phyloP scores from a whole-genome alignment of 2,113 vertebrate species.

The Marcusenius ussheri region DNA sequence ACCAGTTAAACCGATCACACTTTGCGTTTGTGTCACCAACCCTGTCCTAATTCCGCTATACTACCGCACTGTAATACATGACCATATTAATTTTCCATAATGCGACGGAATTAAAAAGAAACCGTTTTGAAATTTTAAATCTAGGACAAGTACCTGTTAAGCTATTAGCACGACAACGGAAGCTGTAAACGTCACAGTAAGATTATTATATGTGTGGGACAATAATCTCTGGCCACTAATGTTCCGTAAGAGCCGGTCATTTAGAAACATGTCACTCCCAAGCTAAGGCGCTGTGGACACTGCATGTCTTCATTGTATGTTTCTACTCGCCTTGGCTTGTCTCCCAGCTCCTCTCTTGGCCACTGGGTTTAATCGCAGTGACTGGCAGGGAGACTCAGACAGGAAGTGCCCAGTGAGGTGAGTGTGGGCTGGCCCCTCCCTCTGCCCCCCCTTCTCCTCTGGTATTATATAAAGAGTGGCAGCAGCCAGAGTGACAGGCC shows the following conservation, averaged over 20 bases:
- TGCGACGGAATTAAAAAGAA: neutral
- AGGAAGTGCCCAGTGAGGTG: slow-evolving; percentile 52
- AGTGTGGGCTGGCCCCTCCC: slow-evolving; percentile 8
- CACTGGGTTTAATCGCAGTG: slow-evolving; percentile 55
- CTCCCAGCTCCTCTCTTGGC: slow-evolving; percentile 34
- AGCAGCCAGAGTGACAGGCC: slow-evolving; percentile 76
- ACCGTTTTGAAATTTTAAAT: neutral
- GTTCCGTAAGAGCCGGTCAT: neutral
- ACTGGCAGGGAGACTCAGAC: slow-evolving; percentile 51
- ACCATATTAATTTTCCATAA: neutral
- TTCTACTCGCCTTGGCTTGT: slow-evolving; percentile 33
- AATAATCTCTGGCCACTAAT: neutral
- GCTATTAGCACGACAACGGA: slow-evolving; percentile 29
- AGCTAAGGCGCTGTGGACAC: neutral
- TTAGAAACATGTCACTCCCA: neutral
- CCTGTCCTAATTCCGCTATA: neutral
- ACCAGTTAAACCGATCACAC: neutral
- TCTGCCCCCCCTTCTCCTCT: slow-evolving; percentile 41
- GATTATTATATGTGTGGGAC: neutral
- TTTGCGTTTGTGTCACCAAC: neutral
- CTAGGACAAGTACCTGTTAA: neutral
- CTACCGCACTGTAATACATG: neutral
- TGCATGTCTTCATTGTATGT: slow-evolving; percentile 26
- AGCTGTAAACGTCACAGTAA: slow-evolving; percentile 27
- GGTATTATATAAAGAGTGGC: slow-evolving; percentile 79